Evolutionary conservation across 2,113 vertebrate species (phyloP), one percentile per base, ranked within the genome.

Genomic region (Crocuta crocuta): DNA sequence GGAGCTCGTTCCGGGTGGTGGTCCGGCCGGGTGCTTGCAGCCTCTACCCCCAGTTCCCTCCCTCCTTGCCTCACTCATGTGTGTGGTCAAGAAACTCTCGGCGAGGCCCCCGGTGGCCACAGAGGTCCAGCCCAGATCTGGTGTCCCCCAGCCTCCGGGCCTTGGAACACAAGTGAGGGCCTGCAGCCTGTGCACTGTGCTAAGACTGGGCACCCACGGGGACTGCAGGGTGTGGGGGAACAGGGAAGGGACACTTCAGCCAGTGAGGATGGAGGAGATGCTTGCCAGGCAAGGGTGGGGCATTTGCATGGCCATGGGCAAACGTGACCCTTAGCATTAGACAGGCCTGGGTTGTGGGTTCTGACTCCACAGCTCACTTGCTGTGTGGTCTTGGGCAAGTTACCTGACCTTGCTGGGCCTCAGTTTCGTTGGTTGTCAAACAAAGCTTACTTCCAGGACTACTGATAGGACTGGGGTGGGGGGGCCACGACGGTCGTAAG

Each of bases 1-100:
- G 91, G 81, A 63, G 94, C 68, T 71, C 89, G 78, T 63, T 93
- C 93, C 93, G 97, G 97, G 96, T 80, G 93, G 76, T 26, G 82
- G 65, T 84, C 84, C 9, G 74, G 85, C 28, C 70, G 13, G 95
- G 50, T 55, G 1, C 76, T 78, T 33, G 66, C 55, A 71, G 71
- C 10, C 80, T 5, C 28, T 6, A 50, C 53, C 53, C 63, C 21
- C 0, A 4, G 13, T 28, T 80, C 48, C 15, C 73, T 55, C 85
- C 15, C 4, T 66, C 28, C 58, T 89, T 63, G 84, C 43, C 17
- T 23, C 39, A 31, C 28, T 96, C 83, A 26, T 19, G 58, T 11
- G 7, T 65, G 55, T 6, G 21, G 43, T 63, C 65, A 55, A 55
- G 71, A 89, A 80, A 55, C 12, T 19, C 78, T 50, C 63, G n/a